Evolutionary conservation across 2,888 invertebrate genomes (phyloP).

Genomic region (Clanis bilineata): DNA sequence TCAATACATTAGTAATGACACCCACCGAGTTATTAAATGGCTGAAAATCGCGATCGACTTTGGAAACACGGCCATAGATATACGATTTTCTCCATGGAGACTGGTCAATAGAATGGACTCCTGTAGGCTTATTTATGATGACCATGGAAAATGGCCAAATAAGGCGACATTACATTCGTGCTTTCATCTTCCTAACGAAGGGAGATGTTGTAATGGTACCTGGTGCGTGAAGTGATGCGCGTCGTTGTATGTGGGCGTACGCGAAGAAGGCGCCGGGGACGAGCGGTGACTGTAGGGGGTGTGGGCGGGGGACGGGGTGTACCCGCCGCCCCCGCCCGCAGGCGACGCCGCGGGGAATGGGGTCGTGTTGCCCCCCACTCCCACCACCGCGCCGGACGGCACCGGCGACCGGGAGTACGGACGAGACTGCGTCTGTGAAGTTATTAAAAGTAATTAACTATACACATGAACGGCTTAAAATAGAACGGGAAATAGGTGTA

Average conservation of each 20-base stretch:
- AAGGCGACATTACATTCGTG: too few relatives aligned
- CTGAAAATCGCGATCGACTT: too few relatives aligned
- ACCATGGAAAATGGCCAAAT: too few relatives aligned
- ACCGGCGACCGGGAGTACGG: slow-evolving; percentile 64
- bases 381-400: slow-evolving; percentile 38
- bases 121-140: too few relatives aligned
- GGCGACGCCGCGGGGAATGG: slow-evolving; percentile 66
- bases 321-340: slow-evolving; percentile 50
- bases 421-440: slow-evolving; percentile 39
- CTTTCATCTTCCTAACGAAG: neutral
- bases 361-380: slow-evolving; percentile 33
- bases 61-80: too few relatives aligned
- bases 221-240: slow-evolving; percentile 31
- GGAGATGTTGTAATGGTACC: slow-evolving; percentile 16
- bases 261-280: slow-evolving; percentile 60
- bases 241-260: slow-evolving; percentile 50
- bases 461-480: too few relatives aligned
- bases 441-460: too few relatives aligned
- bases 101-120: too few relatives aligned
- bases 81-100: too few relatives aligned
- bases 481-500: too few relatives aligned
- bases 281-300: slow-evolving; percentile 75
- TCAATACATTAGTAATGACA: too few relatives aligned
- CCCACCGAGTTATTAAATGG: too few relatives aligned
- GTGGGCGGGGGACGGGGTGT: slow-evolving; percentile 72